Evolutionary conservation across 2,113 vertebrate species (phyloP).

Genomic region (Malurus cyaneus): DNA sequence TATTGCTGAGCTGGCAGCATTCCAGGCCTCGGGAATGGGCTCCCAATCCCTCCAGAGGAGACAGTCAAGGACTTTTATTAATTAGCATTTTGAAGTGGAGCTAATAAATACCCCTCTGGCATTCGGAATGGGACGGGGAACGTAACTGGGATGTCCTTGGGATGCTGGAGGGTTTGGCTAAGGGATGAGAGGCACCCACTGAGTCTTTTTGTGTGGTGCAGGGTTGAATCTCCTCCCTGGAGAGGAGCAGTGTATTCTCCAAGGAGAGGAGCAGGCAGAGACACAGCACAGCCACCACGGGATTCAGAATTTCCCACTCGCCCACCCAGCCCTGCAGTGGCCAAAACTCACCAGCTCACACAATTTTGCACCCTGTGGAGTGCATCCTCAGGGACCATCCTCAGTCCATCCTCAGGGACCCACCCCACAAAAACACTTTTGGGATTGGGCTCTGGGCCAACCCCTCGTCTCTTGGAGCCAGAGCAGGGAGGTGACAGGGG

Average conservation of each 20-base stretch:
- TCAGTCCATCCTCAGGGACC: too few species aligned
- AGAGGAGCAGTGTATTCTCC: neutral
- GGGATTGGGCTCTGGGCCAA: neutral
- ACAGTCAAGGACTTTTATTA: constrained; percentile 77
- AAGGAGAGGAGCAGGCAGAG: neutral
- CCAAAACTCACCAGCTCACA: neutral
- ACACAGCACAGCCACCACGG: accelerated
- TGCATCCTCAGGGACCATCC: too few species aligned
- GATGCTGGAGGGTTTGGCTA: neutral
- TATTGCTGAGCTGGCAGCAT: constrained; percentile 16
- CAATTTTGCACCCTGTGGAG: neutral
- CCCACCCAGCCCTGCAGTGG: neutral
- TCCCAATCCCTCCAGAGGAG: constrained; percentile 74
- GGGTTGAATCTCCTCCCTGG: neutral
- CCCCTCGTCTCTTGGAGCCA: neutral
- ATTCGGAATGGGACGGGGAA: constrained; percentile 5
- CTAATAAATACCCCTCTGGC: constrained; percentile 45
- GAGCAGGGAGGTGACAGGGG: neutral
- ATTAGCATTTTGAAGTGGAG: constrained; percentile 60
- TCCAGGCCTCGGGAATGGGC: constrained; percentile 59
- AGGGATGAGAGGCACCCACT: neutral
- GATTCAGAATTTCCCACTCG: accelerated
- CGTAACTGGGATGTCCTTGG: constrained; percentile 11
- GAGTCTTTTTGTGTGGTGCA: neutral
- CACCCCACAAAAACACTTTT: accelerated